Base-by-base conservation (phyloP, 2,888 invertebrate species). In the Spicauda simplicius region DNA sequence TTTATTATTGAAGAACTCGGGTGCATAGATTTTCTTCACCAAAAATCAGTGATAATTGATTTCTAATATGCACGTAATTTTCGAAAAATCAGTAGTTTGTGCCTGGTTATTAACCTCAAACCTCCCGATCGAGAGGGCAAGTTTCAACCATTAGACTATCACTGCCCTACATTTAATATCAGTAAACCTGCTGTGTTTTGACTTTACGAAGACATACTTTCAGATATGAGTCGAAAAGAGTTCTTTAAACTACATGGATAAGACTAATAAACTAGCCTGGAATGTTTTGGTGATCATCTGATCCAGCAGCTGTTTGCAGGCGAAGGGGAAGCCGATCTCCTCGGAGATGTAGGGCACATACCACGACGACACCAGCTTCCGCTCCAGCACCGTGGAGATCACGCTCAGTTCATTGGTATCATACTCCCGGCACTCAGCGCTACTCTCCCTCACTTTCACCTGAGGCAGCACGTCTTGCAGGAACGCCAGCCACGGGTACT, bases 271-370 rank as follows among this genome's bases (percentile, higher is more conserved):
- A 78, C 76, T 71, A 72, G 93, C 93, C 87, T 92, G 89, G 76
- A 93, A 93, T 63, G 85, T 81, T 73, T 86, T 92, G 30, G 85
- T 86, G 72, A 93, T 90, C 81, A 93, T 91, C 74, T 93, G 92
- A 79, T 93, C 93, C 74, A 93, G 73, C 83, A 93, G 81, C 73
- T 93, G 93, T 71, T 93, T 93, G 72, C 93, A 93, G 0, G 92
- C 92, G 72, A 93, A 93, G 0, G 93, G 93, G 71, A 93, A 93
- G 2, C 92, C 86, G 20, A 93, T 93, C 72, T 93, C 93, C 70
- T 90, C 85, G 0, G 93, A 93, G 54, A 93, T 88, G 63, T 88
- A 90, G 0, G 88, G 83, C 65, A 91, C 78, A 68, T 93, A 93
- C 93, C 93, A 93, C 0, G 93, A 91, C 1, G 93, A 93, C 18